A percentile compares a stretch with the other conserved stretches of the same genome.
These are phyloP conservation scores for Drosophila sechellia DNA, from an alignment of 1,140 invertebrate genomes.

Conservation along the genomic window DNA sequence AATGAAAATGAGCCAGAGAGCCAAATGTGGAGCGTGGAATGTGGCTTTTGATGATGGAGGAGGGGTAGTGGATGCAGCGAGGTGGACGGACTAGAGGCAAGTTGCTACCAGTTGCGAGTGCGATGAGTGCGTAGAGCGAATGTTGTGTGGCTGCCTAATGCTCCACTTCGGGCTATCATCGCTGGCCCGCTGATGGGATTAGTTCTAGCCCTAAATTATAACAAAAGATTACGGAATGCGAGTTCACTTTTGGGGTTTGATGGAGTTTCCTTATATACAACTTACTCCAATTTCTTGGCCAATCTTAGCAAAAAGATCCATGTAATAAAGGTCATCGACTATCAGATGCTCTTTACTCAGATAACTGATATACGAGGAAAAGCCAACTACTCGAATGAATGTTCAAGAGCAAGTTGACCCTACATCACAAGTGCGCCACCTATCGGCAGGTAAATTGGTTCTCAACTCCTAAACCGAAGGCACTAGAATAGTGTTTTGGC, in stretches of 20 bases:
- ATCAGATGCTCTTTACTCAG: too few species aligned
- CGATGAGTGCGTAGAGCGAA: conserved; percentile 37
- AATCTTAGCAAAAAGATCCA: too few species aligned
- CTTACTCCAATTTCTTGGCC: not conserved
- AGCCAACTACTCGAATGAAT: too few species aligned
- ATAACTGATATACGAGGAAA: too few species aligned
- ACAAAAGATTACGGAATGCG: conserved; percentile 8
- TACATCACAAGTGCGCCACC: too few species aligned
- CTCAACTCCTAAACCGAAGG: too few species aligned
- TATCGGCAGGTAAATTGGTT: too few species aligned
- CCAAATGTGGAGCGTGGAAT: conserved; percentile 29
- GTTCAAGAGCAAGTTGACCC: too few species aligned
- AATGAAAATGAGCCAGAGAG: conserved; percentile 35
- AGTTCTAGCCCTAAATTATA: conserved; percentile 31
- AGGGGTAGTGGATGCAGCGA: conserved; percentile 40
- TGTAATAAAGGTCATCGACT: too few species aligned
- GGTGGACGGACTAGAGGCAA: conserved; percentile 52
- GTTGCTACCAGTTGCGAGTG: conserved; percentile 54
- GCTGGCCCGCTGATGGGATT: conserved; percentile 4
- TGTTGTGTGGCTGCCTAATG: conserved; percentile 49
- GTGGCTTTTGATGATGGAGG: conserved; percentile 14
- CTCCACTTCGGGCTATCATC: conserved; percentile 25
- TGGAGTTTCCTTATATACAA: not conserved
- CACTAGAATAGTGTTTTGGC: too few species aligned
- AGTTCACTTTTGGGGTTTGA: not conserved